These are phyloP conservation scores for Micropterix aruncella DNA, from an alignment of 2,888 invertebrate species.

Conservation along the genomic window DNA sequence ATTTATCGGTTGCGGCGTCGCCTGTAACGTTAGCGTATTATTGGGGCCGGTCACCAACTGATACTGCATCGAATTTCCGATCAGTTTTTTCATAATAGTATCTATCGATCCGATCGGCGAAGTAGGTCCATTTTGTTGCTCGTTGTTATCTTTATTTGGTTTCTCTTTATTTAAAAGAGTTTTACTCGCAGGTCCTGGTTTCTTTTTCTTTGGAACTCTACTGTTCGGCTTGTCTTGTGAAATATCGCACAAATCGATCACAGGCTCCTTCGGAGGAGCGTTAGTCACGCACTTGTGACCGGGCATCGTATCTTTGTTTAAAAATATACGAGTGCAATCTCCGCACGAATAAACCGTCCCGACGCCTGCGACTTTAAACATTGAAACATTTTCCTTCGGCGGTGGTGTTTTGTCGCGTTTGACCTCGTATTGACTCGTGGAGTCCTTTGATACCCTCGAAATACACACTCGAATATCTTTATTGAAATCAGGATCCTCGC, in stretches of 20 bases:
- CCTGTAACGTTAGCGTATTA: background rate
- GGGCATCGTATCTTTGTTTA: conserved; percentile 27
- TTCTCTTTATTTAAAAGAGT: background rate
- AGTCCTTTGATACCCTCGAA: background rate
- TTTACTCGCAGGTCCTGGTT: background rate
- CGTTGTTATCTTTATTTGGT: background rate
- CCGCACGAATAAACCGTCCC: conserved; percentile 34
- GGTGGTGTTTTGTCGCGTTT: background rate
- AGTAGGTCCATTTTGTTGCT: background rate
- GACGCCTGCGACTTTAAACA: conserved; percentile 32
- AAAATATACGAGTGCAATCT: conserved; percentile 31
- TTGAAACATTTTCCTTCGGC: conserved; percentile 30
- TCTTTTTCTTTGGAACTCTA: background rate
- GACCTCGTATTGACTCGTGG: background rate
- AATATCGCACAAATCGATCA: background rate
- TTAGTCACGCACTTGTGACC: conserved; percentile 27
- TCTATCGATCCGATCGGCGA: background rate
- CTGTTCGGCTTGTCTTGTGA: background rate
- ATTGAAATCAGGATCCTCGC: conserved; percentile 3
- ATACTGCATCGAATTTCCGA: background rate
- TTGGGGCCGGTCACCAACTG: background rate
- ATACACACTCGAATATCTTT: background rate
- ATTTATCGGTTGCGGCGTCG: background rate
- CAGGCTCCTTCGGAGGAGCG: background rate
- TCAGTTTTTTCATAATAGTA: background rate